phyloP scores from a whole-genome alignment of 2,113 vertebrate species.

The Tachycineta bicolor region DNA sequence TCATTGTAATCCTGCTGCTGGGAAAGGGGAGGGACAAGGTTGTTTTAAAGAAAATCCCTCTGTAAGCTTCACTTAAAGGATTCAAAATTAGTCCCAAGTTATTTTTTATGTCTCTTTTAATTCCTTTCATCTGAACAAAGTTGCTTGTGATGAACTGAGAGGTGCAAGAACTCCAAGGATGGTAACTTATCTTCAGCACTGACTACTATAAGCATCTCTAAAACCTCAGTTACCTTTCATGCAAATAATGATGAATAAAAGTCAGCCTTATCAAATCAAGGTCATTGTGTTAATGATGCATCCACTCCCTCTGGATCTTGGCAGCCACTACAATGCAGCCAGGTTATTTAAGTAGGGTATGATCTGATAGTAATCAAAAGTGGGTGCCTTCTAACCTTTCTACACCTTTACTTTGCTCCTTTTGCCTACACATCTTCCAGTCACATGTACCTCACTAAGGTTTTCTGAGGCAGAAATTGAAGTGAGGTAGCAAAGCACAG shows the following conservation, averaged over 20 bases:
- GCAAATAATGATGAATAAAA: neutral
- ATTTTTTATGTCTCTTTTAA: neutral
- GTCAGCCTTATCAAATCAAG: neutral
- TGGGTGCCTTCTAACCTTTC: neutral
- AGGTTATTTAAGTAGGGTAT: neutral
- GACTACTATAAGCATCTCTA: neutral
- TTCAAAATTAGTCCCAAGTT: neutral
- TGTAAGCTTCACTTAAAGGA: neutral
- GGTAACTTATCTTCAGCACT: neutral
- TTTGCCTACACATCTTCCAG: neutral
- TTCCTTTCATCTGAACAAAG: neutral
- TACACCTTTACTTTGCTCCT: neutral
- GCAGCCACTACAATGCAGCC: neutral
- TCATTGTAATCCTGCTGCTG: neutral
- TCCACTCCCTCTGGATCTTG: neutral
- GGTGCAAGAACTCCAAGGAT: neutral
- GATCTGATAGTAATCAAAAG: neutral
- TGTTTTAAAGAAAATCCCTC: neutral
- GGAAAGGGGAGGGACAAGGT: rapidly evolving
- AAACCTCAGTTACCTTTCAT: neutral
- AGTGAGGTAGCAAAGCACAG: neutral
- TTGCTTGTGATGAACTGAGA: neutral
- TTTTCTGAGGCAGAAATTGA: neutral
- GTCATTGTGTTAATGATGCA: neutral
- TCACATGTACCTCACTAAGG: neutral